phyloP scores from a whole-genome alignment of 2,797 vertebrate species.

The Melanotaenia boesemani region DNA sequence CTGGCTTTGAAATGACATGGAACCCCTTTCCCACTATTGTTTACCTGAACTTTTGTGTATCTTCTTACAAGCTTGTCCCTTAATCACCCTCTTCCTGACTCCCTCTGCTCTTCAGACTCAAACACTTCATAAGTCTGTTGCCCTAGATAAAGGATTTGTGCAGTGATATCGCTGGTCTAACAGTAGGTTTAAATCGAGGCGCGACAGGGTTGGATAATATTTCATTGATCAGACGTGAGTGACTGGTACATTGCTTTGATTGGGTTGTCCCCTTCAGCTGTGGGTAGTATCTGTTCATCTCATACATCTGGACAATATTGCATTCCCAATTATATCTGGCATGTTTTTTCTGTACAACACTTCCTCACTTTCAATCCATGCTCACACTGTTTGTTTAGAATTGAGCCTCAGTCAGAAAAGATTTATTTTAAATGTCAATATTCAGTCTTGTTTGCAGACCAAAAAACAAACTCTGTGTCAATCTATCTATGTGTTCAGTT shows the following conservation, averaged over 20 bases:
- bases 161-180: slow-evolving; percentile 17
- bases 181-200: slow-evolving; percentile 27
- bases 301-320: neutral
- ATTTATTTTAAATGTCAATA: slow-evolving; percentile 32
- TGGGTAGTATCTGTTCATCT: slow-evolving; percentile 17
- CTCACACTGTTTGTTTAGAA: slow-evolving; percentile 37
- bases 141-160: slow-evolving; percentile 37
- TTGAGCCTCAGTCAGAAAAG: slow-evolving; percentile 24
- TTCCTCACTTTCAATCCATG: slow-evolving; percentile 23
- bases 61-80: slow-evolving; percentile 3
- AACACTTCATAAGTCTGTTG: slow-evolving; percentile 15
- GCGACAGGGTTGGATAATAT: slow-evolving; percentile 38
- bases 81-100: slow-evolving; percentile 18
- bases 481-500: slow-evolving; percentile 14
- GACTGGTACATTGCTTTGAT: slow-evolving; percentile 37
- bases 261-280: slow-evolving; percentile 16
- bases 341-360: slow-evolving; percentile 23
- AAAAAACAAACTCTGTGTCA: slow-evolving; percentile 21
- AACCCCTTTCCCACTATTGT: slow-evolving; percentile 16
- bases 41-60: slow-evolving; percentile 21
- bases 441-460: slow-evolving; percentile 11
- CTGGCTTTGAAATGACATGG: slow-evolving; percentile 13
- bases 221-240: slow-evolving; percentile 48
- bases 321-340: slow-evolving; percentile 29
- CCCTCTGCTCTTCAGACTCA: slow-evolving; percentile 17